These are phyloP conservation scores for Eudasyphora cyanicolor DNA, from an alignment of 2,888 invertebrate species.

Conservation along the genomic window DNA sequence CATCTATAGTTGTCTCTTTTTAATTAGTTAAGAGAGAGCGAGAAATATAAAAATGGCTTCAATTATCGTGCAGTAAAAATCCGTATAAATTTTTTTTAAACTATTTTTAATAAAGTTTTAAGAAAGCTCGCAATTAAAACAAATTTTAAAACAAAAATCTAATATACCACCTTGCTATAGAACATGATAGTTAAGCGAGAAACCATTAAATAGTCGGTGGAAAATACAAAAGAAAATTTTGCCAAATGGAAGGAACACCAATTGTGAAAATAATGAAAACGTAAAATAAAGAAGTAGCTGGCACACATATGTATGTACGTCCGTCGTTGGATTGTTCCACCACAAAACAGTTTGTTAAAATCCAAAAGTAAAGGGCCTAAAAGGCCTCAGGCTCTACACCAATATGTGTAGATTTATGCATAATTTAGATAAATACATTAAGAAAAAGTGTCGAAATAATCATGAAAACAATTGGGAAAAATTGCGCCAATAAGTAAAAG, in stretches of 20 bases:
- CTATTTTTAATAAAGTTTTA: conserved; percentile 62
- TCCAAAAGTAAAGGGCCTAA: background rate
- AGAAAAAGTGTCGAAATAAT: conserved; percentile 47
- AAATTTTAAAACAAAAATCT: conserved; percentile 14
- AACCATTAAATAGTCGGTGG: background rate
- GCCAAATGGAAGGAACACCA: conserved; percentile 33
- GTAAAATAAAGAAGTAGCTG: conserved; percentile 46
- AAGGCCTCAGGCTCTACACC: background rate
- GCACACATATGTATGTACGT: conserved; percentile 36
- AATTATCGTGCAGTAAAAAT: conserved; percentile 69
- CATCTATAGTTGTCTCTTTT: conserved; percentile 38
- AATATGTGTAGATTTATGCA: background rate
- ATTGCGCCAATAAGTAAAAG: conserved; percentile 76
- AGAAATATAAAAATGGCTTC: conserved; percentile 74
- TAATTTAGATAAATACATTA: conserved; percentile 6
- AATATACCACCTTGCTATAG: conserved; percentile 5
- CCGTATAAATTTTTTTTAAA: conserved; percentile 63
- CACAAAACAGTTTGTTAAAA: conserved; percentile 30
- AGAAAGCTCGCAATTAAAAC: conserved; percentile 22
- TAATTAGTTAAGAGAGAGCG: conserved; percentile 44
- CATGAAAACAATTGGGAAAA: conserved; percentile 55
- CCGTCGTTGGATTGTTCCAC: conserved; percentile 46
- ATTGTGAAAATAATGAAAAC: conserved; percentile 51
- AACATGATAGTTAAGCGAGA: conserved; percentile 36
- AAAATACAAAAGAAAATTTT: conserved; percentile 47